Base-by-base conservation (phyloP, 2,888 invertebrate species). In the Polydrusus cervinus region DNA sequence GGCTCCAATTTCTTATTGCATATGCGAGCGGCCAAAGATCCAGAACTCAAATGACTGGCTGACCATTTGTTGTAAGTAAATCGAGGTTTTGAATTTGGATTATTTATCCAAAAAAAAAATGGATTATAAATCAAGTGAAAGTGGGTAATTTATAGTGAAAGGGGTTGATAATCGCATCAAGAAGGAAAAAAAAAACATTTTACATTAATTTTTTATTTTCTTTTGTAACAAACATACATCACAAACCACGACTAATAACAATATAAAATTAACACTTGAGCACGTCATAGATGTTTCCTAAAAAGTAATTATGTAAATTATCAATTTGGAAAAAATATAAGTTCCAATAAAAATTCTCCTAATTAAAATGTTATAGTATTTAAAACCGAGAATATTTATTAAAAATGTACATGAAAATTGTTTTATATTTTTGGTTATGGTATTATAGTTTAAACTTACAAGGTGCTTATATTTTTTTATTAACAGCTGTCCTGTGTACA, bases 191-290 rank as follows among this genome's bases (percentile, higher is more conserved):
- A 1, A 16, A 16, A 0, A 34, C 1, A 9, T 47, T 60, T 16
- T 16, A 38, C 16, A 11, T 60, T 57, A 61, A 65, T 53, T 73
- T 49, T 78, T 78, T 76, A 78, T 78, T 79, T 76, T 75, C 78
- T 78, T 79, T 79, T 78, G 79, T 79, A 81, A 78, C 81, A 85
- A 80, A 82, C 80, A 81, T 83, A 82, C 84, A 84, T 85, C 85
- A 85, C 84, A 83, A 83, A 84, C 84, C 84, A 80, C 80, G 82
- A 80, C 79, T 84, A 81, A 79, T 82, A 84, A 84, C 81, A 83
- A 82, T 81, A 81, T 79, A 82, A 80, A 81, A 80, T n/a, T 81
- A 82, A 81, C 75, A 80, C 80, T 84, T 85, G 84, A 85, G 84
- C 85, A 84, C 81, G 77, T 80, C 76, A 30, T 76, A 8, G 38